Evolutionary conservation across 2,797 vertebrate species (phyloP).

Genomic region (Acipenser ruthenus): DNA sequence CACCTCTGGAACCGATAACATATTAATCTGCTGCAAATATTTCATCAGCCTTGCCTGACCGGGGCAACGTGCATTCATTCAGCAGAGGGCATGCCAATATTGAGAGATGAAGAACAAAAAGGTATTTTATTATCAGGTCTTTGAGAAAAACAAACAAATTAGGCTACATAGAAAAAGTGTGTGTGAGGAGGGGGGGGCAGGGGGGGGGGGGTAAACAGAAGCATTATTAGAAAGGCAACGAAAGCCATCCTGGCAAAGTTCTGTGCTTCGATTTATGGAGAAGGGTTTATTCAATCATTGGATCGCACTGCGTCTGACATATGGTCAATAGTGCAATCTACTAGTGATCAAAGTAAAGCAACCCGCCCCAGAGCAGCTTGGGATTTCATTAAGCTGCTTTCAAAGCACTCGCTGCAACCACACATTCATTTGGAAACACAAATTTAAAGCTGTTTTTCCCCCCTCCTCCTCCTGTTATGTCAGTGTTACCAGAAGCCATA

Average conservation of each 20-base stretch:
- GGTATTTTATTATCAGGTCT: conserved; percentile 18
- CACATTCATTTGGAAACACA: conserved; percentile 65
- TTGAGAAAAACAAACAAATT: conserved; percentile 29
- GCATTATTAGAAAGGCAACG: conserved; percentile 55
- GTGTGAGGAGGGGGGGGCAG: conserved; percentile 18
- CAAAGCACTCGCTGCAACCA: conserved; percentile 64
- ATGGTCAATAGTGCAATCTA: conserved; percentile 91
- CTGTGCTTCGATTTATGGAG: conserved; percentile 74
- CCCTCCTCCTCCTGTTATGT: neutral
- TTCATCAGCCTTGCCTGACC: conserved; percentile 55
- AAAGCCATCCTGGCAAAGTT: conserved; percentile 62
- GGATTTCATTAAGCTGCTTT: conserved; percentile 83
- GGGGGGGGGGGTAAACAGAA: conserved; percentile 32
- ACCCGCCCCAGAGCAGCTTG: conserved; percentile 65
- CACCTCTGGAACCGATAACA: conserved; percentile 61
- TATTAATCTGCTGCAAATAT: conserved; percentile 70
- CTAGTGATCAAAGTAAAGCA: conserved; percentile 79
- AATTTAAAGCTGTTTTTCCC: conserved; percentile 41
- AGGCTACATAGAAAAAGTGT: neutral
- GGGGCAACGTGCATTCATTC: conserved; percentile 53
- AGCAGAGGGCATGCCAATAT: conserved; percentile 29
- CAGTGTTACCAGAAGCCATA: too few relatives aligned
- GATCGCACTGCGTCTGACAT: conserved; percentile 69
- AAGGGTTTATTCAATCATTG: conserved; percentile 85
- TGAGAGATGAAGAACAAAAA: conserved; percentile 1